Conservation (phyloP, 2,888 invertebrate genomes). For the Digitonthophagus gazella region DNA sequence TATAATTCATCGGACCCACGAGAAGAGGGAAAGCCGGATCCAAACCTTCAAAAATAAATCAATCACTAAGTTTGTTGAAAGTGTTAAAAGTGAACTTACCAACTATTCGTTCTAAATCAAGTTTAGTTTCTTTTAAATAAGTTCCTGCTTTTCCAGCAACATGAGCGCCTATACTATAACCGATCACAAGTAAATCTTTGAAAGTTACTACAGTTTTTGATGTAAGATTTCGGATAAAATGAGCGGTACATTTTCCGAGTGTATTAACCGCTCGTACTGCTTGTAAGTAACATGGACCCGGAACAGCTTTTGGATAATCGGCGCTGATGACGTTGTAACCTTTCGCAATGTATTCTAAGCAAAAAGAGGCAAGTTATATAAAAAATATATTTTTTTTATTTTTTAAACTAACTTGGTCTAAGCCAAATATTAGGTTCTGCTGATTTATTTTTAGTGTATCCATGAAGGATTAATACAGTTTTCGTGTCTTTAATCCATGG, state of each 20-base stretch:
- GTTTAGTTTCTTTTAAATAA: constrained; percentile 47
- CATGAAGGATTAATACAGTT: not conserved
- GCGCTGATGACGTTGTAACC: constrained; percentile 62
- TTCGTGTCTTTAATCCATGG: not conserved
- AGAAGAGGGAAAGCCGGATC: constrained; percentile 68
- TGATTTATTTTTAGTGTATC: not conserved
- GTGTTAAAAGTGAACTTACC: constrained; percentile 47
- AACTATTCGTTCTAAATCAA: constrained; percentile 55
- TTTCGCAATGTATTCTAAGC: constrained; percentile 55
- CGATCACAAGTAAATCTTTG: constrained; percentile 58
- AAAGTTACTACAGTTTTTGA: constrained; percentile 50
- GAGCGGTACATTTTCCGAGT: constrained; percentile 60
- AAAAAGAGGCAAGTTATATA: not conserved
- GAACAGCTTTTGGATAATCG: constrained; percentile 61
- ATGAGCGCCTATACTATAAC: constrained; percentile 66
- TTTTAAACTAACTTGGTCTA: not conserved
- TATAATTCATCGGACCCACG: constrained; percentile 50
- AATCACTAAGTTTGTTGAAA: not conserved
- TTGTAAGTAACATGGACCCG: constrained; percentile 60
- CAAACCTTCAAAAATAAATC: constrained; percentile 52
- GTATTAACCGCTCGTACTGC: constrained; percentile 59
- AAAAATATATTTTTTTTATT: too few relatives aligned
- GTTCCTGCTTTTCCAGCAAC: constrained; percentile 56
- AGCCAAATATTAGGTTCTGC: constrained; percentile 1
- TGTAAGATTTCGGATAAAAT: constrained; percentile 56